A percentile compares a stretch with the other conserved stretches of the same genome.
phyloP scores from a whole-genome alignment of 2,797 vertebrate genomes.

The Tapera naevia region DNA sequence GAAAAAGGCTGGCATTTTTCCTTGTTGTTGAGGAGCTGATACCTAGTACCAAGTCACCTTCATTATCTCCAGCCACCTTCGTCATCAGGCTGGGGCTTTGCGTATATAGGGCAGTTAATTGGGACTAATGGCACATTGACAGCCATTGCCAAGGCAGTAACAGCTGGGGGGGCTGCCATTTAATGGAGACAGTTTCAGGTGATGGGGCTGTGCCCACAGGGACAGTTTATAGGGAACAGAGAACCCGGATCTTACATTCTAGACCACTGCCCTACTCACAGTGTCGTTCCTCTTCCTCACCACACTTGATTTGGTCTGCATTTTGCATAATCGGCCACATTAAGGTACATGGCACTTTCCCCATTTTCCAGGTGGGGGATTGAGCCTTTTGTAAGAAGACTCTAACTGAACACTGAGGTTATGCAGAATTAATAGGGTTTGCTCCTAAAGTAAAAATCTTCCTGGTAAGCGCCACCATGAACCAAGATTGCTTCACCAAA shows the following conservation, averaged over 20 bases:
- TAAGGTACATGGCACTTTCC: background rate
- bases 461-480: background rate
- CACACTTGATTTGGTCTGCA: accelerated
- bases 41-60: background rate
- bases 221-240: background rate
- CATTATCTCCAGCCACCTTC: background rate
- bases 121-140: background rate
- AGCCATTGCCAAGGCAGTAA: background rate
- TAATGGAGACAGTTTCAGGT: background rate
- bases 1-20: background rate
- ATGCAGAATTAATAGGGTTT: background rate
- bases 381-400: background rate
- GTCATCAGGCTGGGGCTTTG: slow-evolving; percentile 11
- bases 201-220: background rate
- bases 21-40: background rate
- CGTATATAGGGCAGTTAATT: background rate
- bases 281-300: background rate
- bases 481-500: background rate
- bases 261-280: background rate
- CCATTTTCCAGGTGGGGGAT: background rate
- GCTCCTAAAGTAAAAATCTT: background rate
- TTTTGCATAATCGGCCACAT: accelerated
- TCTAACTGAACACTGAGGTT: background rate
- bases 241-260: background rate
- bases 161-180: background rate